Conservation (phyloP, 2,113 vertebrate species). For the Phainopepla nitens region DNA sequence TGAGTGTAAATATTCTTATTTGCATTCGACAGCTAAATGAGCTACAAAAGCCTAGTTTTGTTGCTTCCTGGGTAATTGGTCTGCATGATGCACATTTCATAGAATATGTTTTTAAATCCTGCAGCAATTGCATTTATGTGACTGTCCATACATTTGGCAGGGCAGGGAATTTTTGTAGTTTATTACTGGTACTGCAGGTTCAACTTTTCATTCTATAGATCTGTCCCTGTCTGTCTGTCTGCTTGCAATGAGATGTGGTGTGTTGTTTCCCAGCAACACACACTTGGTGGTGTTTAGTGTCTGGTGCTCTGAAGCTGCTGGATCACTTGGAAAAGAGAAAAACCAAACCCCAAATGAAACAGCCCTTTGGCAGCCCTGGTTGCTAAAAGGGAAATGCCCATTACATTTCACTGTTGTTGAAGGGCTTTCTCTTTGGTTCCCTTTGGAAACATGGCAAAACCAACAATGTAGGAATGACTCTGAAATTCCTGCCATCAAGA, state of each 20-base stretch:
- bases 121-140: not conserved
- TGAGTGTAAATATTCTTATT: not conserved
- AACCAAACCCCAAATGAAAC: not conserved
- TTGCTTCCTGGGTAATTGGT: not conserved
- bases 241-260: not conserved
- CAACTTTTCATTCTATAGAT: not conserved
- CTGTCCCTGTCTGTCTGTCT: not conserved
- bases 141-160: not conserved
- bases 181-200: not conserved
- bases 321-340: not conserved
- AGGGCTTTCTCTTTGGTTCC: not conserved
- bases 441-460: not conserved
- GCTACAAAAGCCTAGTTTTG: not conserved
- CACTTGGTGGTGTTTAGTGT: rapidly evolving
- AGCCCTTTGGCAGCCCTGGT: rapidly evolving
- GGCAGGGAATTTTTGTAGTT: not conserved
- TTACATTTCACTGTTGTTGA: not conserved
- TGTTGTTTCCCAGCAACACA: not conserved
- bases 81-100: not conserved
- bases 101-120: not conserved
- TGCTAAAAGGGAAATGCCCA: not conserved
- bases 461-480: not conserved
- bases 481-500: not conserved
- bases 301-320: not conserved
- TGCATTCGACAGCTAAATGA: not conserved